Base-by-base conservation (phyloP, 1,140 invertebrate genomes). In the Cotesia glomerata region DNA sequence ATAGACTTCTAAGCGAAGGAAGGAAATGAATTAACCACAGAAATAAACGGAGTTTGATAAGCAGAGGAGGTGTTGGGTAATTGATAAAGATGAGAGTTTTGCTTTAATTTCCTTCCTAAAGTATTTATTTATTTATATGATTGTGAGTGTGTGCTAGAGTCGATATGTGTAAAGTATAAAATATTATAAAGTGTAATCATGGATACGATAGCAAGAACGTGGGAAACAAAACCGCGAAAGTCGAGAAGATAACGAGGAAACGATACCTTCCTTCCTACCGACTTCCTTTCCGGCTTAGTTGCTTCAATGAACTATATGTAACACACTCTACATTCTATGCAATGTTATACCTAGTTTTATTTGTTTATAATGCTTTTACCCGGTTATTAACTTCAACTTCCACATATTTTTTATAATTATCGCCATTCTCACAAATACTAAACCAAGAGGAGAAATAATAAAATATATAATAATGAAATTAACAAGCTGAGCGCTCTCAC, bases 181-280 rank as follows among this genome's bases (percentile, higher is more conserved):
- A 26, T 67, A 67, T 67, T 34, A 4, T 11, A 35, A 34, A n/a
- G 35, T 7, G 36, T 18, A 67, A 61, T 72, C 54, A 63, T 63
- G 52, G 14, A 26, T 36, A 72, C 56, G 64, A 39, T 61, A 64
- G 51, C n/a, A 35, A 72, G 56, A 72, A 80, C 75, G 77, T 81
- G 81, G 80, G 80, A 81, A 81, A 78, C 66, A 66, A 75, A 79
- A 77, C 69, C 74, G 73, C 71, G 71, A 72, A 72, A 72, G 71
- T 72, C 39, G 71, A 61, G 64, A 66, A 72, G 74, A 54, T 72
- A 69, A 72, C 73, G 71, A 61, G 68, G 61, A 66, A 72, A 67
- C 54, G 70, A 72, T 72, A 72, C 71, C 71, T 72, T 72, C 54
- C 71, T 74, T 73, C 71, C 71, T 72, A 68, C 36, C 34, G 59